These are phyloP conservation scores for Ditylenchus weischeri DNA, from an alignment of 2,888 invertebrate genomes.

Conservation along the genomic window DNA sequence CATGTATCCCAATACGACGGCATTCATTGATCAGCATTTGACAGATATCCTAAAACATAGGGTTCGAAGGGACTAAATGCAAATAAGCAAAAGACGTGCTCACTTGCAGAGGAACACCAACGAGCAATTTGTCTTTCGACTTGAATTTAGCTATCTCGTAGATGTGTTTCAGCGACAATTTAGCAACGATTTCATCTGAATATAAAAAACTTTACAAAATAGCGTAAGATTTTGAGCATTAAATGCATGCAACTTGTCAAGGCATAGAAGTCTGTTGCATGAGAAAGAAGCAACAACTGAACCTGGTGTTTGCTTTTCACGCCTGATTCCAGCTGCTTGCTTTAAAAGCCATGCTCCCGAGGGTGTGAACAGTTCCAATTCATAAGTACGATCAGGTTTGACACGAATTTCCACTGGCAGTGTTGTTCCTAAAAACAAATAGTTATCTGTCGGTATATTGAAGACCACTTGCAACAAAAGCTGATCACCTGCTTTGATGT, in stretches of 20 bases:
- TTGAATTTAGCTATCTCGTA: constrained; percentile 98
- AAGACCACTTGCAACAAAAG: not conserved
- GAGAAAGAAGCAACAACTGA: too few relatives aligned
- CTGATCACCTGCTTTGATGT: constrained; percentile 48
- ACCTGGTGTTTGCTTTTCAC: constrained; percentile 64
- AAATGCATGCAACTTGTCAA: too few relatives aligned
- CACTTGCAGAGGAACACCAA: constrained; percentile 51
- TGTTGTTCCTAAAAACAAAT: constrained; percentile 58
- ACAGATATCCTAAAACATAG: constrained; percentile 25
- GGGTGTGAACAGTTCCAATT: constrained; percentile 78
- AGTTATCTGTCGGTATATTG: not conserved
- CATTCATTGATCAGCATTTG: constrained; percentile 15
- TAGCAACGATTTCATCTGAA: constrained; percentile 69
- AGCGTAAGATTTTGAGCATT: too few relatives aligned
- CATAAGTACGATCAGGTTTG: constrained; percentile 76
- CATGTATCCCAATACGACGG: not conserved
- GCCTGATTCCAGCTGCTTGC: constrained; percentile 84
- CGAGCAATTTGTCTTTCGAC: constrained; percentile 52
- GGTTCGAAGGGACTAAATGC: not conserved
- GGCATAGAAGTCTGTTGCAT: too few relatives aligned
- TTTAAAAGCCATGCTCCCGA: constrained; percentile 83
- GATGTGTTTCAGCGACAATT: constrained; percentile 85
- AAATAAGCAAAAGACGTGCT: not conserved
- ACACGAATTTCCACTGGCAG: constrained; percentile 59
- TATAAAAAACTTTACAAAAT: not conserved